Conservation (phyloP, 2,888 invertebrate genomes). For the Melinaea menophilus region DNA sequence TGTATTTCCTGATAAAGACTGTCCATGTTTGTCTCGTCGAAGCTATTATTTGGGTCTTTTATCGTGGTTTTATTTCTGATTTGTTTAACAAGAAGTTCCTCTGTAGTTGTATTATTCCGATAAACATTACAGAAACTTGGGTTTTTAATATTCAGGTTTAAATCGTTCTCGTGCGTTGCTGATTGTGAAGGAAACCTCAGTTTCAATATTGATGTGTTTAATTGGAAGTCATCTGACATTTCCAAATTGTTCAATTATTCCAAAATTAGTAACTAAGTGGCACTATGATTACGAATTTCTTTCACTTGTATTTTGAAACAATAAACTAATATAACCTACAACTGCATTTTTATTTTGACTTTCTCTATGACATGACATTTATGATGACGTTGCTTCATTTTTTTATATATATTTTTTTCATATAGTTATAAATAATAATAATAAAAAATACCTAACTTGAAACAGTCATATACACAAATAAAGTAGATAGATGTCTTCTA, state of each 20-base stretch:
- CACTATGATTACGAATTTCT: not conserved
- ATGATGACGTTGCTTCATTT: too few species aligned
- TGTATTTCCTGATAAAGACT: conserved; percentile 44
- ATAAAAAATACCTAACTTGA: too few species aligned
- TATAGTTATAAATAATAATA: too few species aligned
- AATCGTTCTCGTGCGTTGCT: conserved; percentile 34
- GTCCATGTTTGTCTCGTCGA: conserved; percentile 14
- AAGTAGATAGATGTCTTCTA: too few species aligned
- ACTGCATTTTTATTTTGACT: conserved; percentile 1
- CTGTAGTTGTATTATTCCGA: conserved; percentile 16
- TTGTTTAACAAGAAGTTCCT: conserved; percentile 63
- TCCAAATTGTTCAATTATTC: not conserved
- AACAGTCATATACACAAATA: too few species aligned
- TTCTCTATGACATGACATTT: not conserved
- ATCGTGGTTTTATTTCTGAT: conserved; percentile 43
- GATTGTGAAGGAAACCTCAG: conserved; percentile 31
- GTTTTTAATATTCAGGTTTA: conserved; percentile 10
- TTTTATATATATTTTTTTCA: too few species aligned
- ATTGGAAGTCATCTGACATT: conserved; percentile 38
- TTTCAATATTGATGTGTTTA: conserved; percentile 36
- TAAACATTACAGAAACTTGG: conserved; percentile 40
- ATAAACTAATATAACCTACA: conserved; percentile 6
- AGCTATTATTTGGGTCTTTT: conserved; percentile 12
- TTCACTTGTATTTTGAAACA: conserved; percentile 10
- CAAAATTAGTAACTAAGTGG: not conserved